Evolutionary conservation across 2,113 vertebrate genomes (phyloP), one percentile per base, ranked within the genome.

Genomic region (Cranoglanis bouderius): DNA sequence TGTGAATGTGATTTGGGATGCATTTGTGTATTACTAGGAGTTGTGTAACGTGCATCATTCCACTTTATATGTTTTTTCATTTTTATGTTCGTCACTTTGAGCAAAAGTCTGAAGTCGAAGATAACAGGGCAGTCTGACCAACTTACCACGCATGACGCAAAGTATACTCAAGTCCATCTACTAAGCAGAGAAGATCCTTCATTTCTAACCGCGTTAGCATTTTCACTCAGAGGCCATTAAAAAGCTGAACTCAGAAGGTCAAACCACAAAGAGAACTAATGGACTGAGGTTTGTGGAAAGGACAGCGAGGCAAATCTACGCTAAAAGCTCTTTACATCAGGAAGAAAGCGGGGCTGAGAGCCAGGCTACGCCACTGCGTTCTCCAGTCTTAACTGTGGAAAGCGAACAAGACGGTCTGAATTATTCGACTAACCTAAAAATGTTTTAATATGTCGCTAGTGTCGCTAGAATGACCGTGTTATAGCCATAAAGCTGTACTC

Each of bases 201-300:
- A 35, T 72, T 72, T 88, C 63, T 43, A 88, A 82, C 87, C 78
- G 4, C 78, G 49, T 82, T 88, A 72, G 63, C 77, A 72, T 72
- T 88, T 70, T 53, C 63, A 8, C 61, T 87, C 61, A 13, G 26
- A 72, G 26, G 61, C 78, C 78, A 70, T 82, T 72, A 70, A 82
- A 82, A 72, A n/a, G 77, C 78, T 55, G 26, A 51, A 55, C 83
- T 67, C 61, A 18, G 63, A 88, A 88, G 86, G 86, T 88, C 86
- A 88, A 67, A 57, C 51, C 87, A 88, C 80, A 83, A 88, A 57
- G 24, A 72, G 80, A 83, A 83, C 87, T 74, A 88, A 88, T 83
- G 87, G 80, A 67, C 80, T 72, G 87, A 83, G 87, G 87, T 57
- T 70, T 72, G 78, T 51, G 63, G 63, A 74, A 83, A 88, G 49